Conservation (phyloP, 2,797 vertebrate genomes). For the Bothrops alternatus region DNA sequence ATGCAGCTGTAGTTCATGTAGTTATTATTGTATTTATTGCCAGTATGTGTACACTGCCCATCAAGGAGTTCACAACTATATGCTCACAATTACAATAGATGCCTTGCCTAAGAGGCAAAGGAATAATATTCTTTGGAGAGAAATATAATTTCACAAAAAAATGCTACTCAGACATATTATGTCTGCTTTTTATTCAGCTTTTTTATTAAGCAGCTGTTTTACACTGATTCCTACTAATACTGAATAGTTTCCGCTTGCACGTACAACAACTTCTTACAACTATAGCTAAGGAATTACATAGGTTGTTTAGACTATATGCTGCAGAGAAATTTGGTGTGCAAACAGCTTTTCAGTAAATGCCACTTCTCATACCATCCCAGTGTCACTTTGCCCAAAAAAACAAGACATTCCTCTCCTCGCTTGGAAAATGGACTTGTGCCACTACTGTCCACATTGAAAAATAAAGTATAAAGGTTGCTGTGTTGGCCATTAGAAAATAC, state of each 20-base stretch:
- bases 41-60: background rate
- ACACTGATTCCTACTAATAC: background rate
- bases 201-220: background rate
- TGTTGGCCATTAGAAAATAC: background rate
- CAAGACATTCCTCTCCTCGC: conserved; percentile 38
- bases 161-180: background rate
- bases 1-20: background rate
- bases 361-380: conserved; percentile 48
- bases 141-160: background rate
- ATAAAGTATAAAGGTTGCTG: background rate
- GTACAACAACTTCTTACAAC: background rate
- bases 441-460: conserved; percentile 5
- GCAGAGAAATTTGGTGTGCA: conserved; percentile 52
- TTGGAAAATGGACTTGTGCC: conserved; percentile 18
- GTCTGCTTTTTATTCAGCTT: background rate
- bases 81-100: background rate
- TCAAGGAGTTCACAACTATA: background rate
- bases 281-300: conserved; percentile 4
- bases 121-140: background rate
- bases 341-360: conserved; percentile 45
- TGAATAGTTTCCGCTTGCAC: conserved; percentile 12
- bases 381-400: conserved; percentile 57
- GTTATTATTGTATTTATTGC: background rate
- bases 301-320: conserved; percentile 36
- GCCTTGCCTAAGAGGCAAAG: background rate